These are phyloP conservation scores for Brachypodius melanocephalos DNA, from an alignment of 2,113 vertebrate species.

Conservation along the genomic window DNA sequence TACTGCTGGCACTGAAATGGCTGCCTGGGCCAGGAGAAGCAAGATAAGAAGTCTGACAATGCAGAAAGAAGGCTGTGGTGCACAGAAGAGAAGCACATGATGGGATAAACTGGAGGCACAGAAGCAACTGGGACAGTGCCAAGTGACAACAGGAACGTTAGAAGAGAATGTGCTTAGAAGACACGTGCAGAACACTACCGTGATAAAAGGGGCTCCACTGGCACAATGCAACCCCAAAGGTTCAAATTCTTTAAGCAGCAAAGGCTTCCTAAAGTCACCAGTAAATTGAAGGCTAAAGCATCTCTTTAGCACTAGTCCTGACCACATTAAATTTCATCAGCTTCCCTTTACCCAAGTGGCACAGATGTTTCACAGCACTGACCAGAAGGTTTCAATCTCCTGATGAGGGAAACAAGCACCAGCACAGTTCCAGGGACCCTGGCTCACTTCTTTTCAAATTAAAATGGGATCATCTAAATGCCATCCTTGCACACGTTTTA, in stretches of 20 bases:
- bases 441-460: not conserved
- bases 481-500: not conserved
- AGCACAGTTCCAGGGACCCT: not conserved
- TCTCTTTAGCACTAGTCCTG: not conserved
- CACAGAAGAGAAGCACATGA: accelerated
- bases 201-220: not conserved
- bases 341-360: not conserved
- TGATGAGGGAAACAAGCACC: not conserved
- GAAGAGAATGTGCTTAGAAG: not conserved
- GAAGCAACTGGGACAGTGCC: not conserved
- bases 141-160: not conserved
- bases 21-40: not conserved
- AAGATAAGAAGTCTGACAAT: not conserved
- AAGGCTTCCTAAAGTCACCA: not conserved
- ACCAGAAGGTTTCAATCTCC: not conserved
- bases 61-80: not conserved
- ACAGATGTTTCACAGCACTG: not conserved
- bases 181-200: accelerated
- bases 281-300: not conserved
- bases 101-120: not conserved
- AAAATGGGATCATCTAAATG: not conserved
- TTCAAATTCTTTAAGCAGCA: not conserved
- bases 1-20: not conserved
- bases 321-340: not conserved
- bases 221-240: not conserved